A percentile compares a stretch with the other conserved stretches of the same genome.
Conservation (phyloP, 2,888 invertebrate species). For the Perithous albicinctus region DNA sequence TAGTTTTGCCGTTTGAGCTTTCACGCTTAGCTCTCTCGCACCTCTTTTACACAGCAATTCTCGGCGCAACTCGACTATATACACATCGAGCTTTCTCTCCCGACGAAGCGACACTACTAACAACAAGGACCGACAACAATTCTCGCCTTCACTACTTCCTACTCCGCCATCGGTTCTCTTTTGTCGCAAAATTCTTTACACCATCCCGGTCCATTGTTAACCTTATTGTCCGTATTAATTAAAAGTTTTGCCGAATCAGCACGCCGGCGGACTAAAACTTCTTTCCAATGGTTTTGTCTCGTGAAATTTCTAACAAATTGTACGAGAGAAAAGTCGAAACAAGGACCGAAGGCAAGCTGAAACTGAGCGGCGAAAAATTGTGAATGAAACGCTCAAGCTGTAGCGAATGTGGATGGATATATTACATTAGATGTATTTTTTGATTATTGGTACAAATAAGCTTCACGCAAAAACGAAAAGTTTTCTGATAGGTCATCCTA, state of each 20-base stretch:
- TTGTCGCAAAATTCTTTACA: constrained; percentile 64
- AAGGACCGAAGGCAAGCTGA: background rate
- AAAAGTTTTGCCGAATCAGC: constrained; percentile 75
- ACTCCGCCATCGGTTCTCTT: constrained; percentile 53
- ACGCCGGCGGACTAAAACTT: constrained; percentile 33
- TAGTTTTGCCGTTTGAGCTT: constrained; percentile 46
- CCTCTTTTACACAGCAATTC: constrained; percentile 20
- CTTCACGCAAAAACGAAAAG: too few species aligned
- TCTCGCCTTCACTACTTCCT: constrained; percentile 69
- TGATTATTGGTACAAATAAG: too few species aligned
- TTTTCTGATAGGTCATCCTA: too few species aligned
- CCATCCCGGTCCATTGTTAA: constrained; percentile 57
- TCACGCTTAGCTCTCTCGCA: constrained; percentile 25
- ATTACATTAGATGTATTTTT: too few species aligned
- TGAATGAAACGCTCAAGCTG: background rate
- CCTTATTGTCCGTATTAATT: constrained; percentile 80
- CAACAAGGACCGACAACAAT: constrained; percentile 81
- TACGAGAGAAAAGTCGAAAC: background rate
- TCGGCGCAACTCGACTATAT: background rate
- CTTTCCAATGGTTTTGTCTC: background rate
- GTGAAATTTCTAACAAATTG: constrained; percentile 49
- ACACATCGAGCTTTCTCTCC: constrained; percentile 26
- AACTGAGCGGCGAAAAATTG: background rate
- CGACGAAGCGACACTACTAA: constrained; percentile 73
- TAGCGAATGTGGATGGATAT: too few species aligned